Evolutionary conservation across 1,140 invertebrate genomes (phyloP).

Genomic region (Radopholus similis): DNA sequence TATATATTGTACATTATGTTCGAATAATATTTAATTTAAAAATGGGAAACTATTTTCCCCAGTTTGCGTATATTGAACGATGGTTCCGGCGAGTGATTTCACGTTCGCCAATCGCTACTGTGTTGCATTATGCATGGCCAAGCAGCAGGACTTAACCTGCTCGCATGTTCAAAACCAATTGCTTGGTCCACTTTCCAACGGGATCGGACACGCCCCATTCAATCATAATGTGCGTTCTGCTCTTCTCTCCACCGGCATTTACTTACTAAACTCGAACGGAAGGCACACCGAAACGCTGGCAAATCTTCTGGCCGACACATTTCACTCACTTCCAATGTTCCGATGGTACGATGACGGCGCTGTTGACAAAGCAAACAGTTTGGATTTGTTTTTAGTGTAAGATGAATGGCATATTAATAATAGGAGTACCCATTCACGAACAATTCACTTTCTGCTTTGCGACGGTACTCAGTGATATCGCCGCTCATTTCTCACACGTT

Average conservation of each 20-base stretch:
- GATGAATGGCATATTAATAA: not conserved
- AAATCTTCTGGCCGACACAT: slow-evolving; percentile 34
- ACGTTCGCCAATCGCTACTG: slow-evolving; percentile 40
- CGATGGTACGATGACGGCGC: slow-evolving; percentile 59
- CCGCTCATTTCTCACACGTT: slow-evolving; percentile 42
- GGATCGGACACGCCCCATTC: slow-evolving; percentile 54
- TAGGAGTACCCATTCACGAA: slow-evolving; percentile 59
- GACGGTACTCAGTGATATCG: slow-evolving; percentile 54
- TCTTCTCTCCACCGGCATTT: slow-evolving; percentile 48
- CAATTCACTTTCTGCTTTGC: slow-evolving; percentile 59
- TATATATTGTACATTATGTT: too few species aligned
- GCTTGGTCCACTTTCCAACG: slow-evolving; percentile 34
- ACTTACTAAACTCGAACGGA: slow-evolving; percentile 47
- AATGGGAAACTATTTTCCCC: not conserved
- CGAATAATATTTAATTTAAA: too few species aligned
- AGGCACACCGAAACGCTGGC: slow-evolving; percentile 39
- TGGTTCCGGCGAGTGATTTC: slow-evolving; percentile 25
- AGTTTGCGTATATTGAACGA: not conserved
- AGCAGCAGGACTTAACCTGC: slow-evolving; percentile 28
- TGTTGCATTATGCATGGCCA: slow-evolving; percentile 35
- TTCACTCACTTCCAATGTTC: slow-evolving; percentile 40
- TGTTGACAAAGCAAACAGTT: slow-evolving; percentile 50
- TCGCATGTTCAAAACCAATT: slow-evolving; percentile 39
- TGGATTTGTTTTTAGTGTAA: slow-evolving; percentile 18
- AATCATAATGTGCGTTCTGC: slow-evolving; percentile 57